phyloP scores from a whole-genome alignment of 2,113 vertebrate species.

The Galeopterus variegatus region DNA sequence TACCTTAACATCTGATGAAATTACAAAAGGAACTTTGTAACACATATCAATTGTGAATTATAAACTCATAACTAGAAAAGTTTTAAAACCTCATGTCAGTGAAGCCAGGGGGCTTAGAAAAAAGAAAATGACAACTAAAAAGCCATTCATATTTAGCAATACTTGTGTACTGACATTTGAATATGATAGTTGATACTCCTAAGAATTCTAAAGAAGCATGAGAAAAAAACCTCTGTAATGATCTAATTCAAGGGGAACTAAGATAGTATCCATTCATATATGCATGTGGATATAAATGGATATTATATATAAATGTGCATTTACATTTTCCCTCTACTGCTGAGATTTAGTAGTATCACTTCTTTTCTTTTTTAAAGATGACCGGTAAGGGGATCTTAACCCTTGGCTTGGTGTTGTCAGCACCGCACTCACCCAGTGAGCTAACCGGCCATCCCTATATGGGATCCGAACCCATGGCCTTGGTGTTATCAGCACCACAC shows the following conservation, averaged over 20 bases:
- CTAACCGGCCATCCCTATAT: too few species aligned
- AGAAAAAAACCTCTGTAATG: neutral
- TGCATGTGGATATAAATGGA: neutral
- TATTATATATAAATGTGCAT: neutral
- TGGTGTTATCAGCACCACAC: too few species aligned
- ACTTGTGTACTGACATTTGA: neutral
- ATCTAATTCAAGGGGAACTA: neutral
- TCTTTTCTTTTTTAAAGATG: too few species aligned
- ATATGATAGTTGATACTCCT: neutral
- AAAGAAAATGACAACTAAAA: conserved; percentile 10
- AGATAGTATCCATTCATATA: neutral
- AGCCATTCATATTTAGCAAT: neutral
- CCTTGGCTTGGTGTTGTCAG: too few species aligned
- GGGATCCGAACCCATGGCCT: too few species aligned
- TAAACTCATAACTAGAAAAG: neutral
- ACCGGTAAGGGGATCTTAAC: too few species aligned
- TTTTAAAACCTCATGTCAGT: neutral
- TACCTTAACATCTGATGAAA: conserved; percentile 7
- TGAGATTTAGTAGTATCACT: neutral
- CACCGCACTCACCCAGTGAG: too few species aligned
- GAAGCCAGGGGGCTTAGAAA: neutral
- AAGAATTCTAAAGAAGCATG: neutral
- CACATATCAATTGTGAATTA: neutral
- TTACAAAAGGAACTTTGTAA: neutral
- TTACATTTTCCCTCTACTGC: neutral